Evolutionary conservation across 2,888 invertebrate species (phyloP).

Genomic region (Liposcelis brunnea): DNA sequence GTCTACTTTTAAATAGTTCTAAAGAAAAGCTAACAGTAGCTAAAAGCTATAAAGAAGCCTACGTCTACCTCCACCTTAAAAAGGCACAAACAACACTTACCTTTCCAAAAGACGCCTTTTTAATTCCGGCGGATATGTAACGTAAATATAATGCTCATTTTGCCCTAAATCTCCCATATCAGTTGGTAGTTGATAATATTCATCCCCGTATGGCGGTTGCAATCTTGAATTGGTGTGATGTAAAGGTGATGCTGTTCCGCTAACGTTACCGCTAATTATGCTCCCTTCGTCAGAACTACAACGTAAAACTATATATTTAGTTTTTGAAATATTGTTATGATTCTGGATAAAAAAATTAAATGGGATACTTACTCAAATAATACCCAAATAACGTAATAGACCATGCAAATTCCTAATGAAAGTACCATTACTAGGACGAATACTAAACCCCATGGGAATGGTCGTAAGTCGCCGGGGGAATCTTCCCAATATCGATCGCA

Average conservation of each 20-base stretch:
- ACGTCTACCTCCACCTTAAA: no score
- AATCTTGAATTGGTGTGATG: conserved; percentile 16
- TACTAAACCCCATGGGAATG: conserved; percentile 64
- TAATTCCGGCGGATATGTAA: conserved; percentile 72
- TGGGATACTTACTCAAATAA: conserved; percentile 64
- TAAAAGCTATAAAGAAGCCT: no score
- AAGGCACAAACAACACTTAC: conserved; percentile 29
- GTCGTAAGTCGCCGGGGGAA: conserved; percentile 49
- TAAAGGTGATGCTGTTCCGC: conserved; percentile 43
- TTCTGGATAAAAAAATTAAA: no score
- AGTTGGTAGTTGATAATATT: conserved; percentile 24
- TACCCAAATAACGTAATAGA: conserved; percentile 85
- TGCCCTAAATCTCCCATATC: conserved; percentile 18
- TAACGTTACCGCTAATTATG: conserved; percentile 45
- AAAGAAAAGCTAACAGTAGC: conserved; percentile 17
- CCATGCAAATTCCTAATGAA: conserved; percentile 67
- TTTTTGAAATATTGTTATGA: neutral
- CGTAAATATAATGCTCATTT: conserved; percentile 58
- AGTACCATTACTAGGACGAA: conserved; percentile 65
- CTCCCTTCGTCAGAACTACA: conserved; percentile 51
- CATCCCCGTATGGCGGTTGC: conserved; percentile 26
- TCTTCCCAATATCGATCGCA: conserved; percentile 89
- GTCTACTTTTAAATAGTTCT: conserved; percentile 11
- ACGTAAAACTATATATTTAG: conserved; percentile 14
- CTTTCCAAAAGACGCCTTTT: conserved; percentile 68